phyloP scores from a whole-genome alignment of 2,888 invertebrate species.

The Drosophila mayaguana region DNA sequence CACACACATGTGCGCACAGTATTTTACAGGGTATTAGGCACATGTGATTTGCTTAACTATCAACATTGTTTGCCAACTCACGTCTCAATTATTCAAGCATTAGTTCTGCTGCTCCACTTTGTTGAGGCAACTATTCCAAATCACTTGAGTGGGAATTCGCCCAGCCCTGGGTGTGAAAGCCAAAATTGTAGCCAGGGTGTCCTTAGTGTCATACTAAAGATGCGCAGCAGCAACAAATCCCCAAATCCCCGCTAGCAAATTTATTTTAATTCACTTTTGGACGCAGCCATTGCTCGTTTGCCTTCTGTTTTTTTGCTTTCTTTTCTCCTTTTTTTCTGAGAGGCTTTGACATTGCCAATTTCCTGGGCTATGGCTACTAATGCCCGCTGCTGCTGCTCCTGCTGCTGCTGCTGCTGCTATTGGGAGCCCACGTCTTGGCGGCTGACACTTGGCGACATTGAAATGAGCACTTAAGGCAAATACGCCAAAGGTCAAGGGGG shows the following conservation, averaged over 20 bases:
- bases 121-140: constrained; percentile 14
- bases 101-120: background rate
- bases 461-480: constrained; percentile 80
- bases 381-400: constrained; percentile 28
- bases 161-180: constrained; percentile 60
- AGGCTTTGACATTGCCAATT: constrained; percentile 73
- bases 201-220: constrained; percentile 67
- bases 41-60: background rate
- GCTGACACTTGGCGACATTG: constrained; percentile 80
- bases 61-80: background rate
- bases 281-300: constrained; percentile 54
- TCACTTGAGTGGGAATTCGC: constrained; percentile 15
- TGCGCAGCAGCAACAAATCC: constrained; percentile 78
- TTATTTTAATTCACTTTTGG: constrained; percentile 80
- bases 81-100: constrained; percentile 9
- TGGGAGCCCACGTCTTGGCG: constrained; percentile 62
- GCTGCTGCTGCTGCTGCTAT: background rate
- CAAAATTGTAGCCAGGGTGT: constrained; percentile 50
- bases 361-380: constrained; percentile 55
- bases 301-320: constrained; percentile 21
- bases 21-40: background rate
- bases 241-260: constrained; percentile 80
- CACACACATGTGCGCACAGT: background rate
- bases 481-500: constrained; percentile 65
- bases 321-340: constrained; percentile 19